A percentile compares a stretch with the other conserved stretches of the same genome.
Conservation (phyloP, 1,140 invertebrate genomes). For the Drosophila sturtevanti region DNA sequence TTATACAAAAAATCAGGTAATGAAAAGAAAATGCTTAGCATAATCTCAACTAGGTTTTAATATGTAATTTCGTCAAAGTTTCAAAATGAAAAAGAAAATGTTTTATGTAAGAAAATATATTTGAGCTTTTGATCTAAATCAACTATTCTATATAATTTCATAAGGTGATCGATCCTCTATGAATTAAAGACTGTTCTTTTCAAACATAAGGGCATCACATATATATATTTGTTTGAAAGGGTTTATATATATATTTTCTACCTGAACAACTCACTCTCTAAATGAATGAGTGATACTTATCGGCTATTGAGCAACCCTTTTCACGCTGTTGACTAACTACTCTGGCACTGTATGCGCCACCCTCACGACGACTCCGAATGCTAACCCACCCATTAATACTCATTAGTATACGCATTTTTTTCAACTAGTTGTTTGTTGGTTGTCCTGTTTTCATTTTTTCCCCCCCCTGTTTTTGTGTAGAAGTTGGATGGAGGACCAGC, state of each 20-base stretch:
- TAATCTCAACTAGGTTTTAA: no score
- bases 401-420: slow-evolving; percentile 68
- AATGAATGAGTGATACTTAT: slow-evolving; percentile 49
- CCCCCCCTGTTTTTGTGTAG: slow-evolving; percentile 3
- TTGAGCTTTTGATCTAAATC: no score
- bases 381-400: slow-evolving; percentile 70
- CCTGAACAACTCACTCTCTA: slow-evolving; percentile 31
- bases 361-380: not conserved
- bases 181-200: no score
- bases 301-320: slow-evolving; percentile 62
- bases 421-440: not conserved
- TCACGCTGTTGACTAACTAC: slow-evolving; percentile 54
- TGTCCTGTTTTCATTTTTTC: not conserved
- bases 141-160: no score
- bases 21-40: no score
- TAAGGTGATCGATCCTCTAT: no score
- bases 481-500: slow-evolving; percentile 7
- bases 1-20: no score
- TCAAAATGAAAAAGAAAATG: no score
- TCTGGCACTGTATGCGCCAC: slow-evolving; percentile 22
- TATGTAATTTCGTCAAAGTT: no score
- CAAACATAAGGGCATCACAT: no score
- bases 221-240: not conserved
- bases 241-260: slow-evolving; percentile 8
- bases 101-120: no score